phyloP scores from a whole-genome alignment of 2,113 vertebrate genomes.

The Cyprinodon brontotheroides region DNA sequence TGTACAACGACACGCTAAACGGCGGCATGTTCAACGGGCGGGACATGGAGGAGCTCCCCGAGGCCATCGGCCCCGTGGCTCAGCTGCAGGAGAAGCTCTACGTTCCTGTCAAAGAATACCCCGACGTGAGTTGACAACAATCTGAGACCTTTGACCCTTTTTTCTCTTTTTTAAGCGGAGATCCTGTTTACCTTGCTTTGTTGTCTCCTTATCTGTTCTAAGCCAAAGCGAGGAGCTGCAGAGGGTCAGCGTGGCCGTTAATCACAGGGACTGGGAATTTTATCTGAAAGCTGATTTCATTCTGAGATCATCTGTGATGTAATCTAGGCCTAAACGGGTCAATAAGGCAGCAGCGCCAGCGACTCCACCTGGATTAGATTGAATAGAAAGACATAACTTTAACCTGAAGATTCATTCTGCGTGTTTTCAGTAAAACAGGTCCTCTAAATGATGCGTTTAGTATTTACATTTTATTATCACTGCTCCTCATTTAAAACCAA shows the following conservation, averaged over 20 bases:
- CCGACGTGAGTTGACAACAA: slow-evolving; percentile 89
- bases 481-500: neutral
- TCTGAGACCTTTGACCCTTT: slow-evolving; percentile 39
- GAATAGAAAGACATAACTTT: neutral
- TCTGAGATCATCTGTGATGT: slow-evolving; percentile 48
- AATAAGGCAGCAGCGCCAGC: slow-evolving; percentile 4
- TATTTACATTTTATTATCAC: neutral
- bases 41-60: slow-evolving; percentile 91
- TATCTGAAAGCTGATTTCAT: slow-evolving; percentile 44
- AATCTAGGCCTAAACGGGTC: slow-evolving; percentile 39
- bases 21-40: slow-evolving; percentile 93
- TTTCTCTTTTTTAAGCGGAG: slow-evolving; percentile 5
- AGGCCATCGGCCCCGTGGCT: slow-evolving; percentile 93
- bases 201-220: slow-evolving; percentile 39
- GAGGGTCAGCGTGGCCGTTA: slow-evolving; percentile 6
- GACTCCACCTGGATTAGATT: slow-evolving; percentile 16
- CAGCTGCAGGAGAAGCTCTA: slow-evolving; percentile 99
- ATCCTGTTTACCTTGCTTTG: slow-evolving; percentile 49
- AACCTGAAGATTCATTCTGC: neutral
- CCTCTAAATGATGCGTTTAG: neutral
- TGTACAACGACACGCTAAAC: slow-evolving; percentile 99
- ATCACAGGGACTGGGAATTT: slow-evolving; percentile 25
- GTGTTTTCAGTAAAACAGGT: slow-evolving; percentile 5
- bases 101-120: slow-evolving; percentile 98
- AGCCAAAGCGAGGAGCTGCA: slow-evolving; percentile 11